Conservation (phyloP, 2,797 vertebrate species). For the Thamnophis elegans region DNA sequence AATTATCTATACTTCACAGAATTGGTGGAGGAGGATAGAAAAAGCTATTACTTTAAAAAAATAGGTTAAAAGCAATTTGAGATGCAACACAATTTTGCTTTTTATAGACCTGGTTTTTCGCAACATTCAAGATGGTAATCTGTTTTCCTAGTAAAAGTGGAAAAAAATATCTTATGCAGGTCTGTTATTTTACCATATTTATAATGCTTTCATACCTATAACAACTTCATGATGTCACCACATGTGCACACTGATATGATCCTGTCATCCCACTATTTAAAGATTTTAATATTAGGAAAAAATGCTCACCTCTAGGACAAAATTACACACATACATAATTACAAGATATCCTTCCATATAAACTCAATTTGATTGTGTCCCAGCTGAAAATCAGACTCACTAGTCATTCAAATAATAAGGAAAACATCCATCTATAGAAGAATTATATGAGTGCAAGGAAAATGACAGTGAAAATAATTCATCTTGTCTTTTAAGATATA, state of each 20-base stretch:
- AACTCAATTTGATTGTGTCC: constrained; percentile 34
- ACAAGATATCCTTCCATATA: constrained; percentile 39
- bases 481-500: not conserved
- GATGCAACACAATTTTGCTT: constrained; percentile 53
- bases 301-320: constrained; percentile 42
- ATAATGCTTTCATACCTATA: constrained; percentile 37
- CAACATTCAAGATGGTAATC: constrained; percentile 61
- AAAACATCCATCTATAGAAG: not conserved
- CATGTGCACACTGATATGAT: constrained; percentile 27
- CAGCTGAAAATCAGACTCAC: constrained; percentile 24
- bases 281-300: constrained; percentile 45
- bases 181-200: constrained; percentile 48
- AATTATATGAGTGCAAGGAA: not conserved
- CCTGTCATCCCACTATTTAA: constrained; percentile 14
- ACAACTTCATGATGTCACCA: constrained; percentile 36
- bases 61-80: constrained; percentile 49
- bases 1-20: constrained; percentile 28
- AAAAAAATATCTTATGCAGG: constrained; percentile 40
- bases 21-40: not conserved
- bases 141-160: constrained; percentile 49
- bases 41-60: constrained; percentile 55
- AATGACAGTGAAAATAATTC: not conserved
- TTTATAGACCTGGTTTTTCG: constrained; percentile 46
- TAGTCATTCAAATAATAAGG: constrained; percentile 37
- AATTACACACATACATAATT: not conserved